Evolutionary conservation across 1,140 invertebrate genomes (phyloP).

Genomic region (Ceratina calcarata): DNA sequence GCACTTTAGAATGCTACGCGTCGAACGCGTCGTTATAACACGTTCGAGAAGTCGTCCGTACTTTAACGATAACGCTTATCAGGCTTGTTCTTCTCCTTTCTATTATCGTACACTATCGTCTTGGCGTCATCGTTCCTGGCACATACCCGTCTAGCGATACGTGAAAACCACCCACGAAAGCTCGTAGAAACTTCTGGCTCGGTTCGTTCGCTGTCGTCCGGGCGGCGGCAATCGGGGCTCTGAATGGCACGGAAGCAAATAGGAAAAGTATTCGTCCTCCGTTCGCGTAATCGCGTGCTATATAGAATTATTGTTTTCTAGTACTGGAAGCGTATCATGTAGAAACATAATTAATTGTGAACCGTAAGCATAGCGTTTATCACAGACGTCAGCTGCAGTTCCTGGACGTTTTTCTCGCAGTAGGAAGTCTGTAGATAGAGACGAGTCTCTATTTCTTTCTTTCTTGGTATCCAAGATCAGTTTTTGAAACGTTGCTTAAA

Average conservation of each 20-base stretch:
- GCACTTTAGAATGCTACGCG: slow-evolving; percentile 58
- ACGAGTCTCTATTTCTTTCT: not conserved
- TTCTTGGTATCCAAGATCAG: not conserved
- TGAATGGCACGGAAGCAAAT: not conserved
- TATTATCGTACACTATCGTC: slow-evolving; percentile 47
- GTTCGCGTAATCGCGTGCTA: not conserved
- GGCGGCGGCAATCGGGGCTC: not conserved
- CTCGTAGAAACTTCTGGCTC: slow-evolving; percentile 30
- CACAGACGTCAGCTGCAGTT: slow-evolving; percentile 57
- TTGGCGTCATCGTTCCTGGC: slow-evolving; percentile 23
- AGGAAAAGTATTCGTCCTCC: not conserved
- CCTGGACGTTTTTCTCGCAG: slow-evolving; percentile 31
- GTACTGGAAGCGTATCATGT: slow-evolving; percentile 38
- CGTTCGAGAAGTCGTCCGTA: slow-evolving; percentile 37
- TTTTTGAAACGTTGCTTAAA: not conserved
- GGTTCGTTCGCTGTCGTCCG: not conserved
- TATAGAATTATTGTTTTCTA: not conserved
- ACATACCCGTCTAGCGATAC: slow-evolving; percentile 28
- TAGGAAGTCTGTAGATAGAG: slow-evolving; percentile 12
- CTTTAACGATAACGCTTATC: slow-evolving; percentile 47
- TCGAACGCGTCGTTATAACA: slow-evolving; percentile 36
- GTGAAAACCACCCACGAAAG: slow-evolving; percentile 39
- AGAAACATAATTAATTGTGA: slow-evolving; percentile 41
- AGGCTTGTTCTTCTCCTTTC: not conserved
- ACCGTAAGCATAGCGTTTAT: slow-evolving; percentile 57